A percentile compares a stretch with the other conserved stretches of the same genome.
These are phyloP conservation scores for Melinaea menophilus DNA, from an alignment of 2,888 invertebrate species.

Conservation along the genomic window DNA sequence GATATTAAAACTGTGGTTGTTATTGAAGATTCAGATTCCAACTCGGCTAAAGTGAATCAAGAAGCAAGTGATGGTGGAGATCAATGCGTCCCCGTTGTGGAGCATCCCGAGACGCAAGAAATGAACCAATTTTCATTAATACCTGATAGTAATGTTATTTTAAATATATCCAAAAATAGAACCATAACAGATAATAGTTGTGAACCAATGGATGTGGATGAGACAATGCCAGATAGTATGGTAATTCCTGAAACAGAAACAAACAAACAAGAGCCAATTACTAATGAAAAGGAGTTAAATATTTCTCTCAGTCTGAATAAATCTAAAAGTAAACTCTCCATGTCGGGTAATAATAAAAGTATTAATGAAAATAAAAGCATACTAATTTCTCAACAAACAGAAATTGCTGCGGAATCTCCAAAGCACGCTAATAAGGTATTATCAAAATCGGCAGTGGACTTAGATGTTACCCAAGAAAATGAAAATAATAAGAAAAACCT, in stretches of 20 bases:
- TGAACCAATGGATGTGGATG: slow-evolving; percentile 73
- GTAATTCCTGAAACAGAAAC: slow-evolving; percentile 38
- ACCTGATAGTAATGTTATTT: slow-evolving; percentile 13
- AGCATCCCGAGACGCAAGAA: slow-evolving; percentile 31
- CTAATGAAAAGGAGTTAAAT: slow-evolving; percentile 10
- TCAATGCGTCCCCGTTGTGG: slow-evolving; percentile 62
- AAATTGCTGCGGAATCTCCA: slow-evolving; percentile 43
- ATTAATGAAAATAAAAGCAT: slow-evolving; percentile 55
- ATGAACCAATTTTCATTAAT: slow-evolving; percentile 5
- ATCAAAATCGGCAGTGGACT: slow-evolving; percentile 45
- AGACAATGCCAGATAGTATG: slow-evolving; percentile 57
- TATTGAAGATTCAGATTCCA: slow-evolving; percentile 61
- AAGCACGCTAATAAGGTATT: slow-evolving; percentile 39
- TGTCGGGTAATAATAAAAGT: slow-evolving; percentile 40
- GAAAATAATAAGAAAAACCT: slow-evolving; percentile 43
- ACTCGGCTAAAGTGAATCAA: slow-evolving; percentile 40
- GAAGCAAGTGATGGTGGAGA: slow-evolving; percentile 46
- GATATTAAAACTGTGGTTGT: slow-evolving; percentile 45
- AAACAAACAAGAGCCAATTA: slow-evolving; percentile 19
- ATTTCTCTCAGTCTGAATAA: slow-evolving; percentile 27
- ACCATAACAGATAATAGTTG: slow-evolving; percentile 41
- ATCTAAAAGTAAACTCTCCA: slow-evolving; percentile 39
- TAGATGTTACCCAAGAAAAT: slow-evolving; percentile 41
- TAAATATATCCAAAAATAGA: slow-evolving; percentile 19
- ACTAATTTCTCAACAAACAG: slow-evolving; percentile 59